Conservation (phyloP, 2,113 vertebrate species). For the Rhabdornis inornatus region DNA sequence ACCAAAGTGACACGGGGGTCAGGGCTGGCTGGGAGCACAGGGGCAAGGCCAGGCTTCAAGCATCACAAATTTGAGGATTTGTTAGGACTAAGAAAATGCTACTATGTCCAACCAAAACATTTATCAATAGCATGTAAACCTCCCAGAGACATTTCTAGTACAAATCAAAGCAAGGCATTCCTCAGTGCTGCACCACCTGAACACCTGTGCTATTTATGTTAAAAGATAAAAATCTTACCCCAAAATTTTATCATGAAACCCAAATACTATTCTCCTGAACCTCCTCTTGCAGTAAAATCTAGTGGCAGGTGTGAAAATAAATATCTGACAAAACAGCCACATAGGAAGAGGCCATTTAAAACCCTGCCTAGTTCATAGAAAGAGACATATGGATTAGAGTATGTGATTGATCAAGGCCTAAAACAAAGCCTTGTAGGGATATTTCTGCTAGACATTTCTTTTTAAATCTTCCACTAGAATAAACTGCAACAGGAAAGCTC, state of each 20-base stretch:
- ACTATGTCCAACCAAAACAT: not conserved
- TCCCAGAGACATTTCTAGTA: not conserved
- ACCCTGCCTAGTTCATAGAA: not conserved
- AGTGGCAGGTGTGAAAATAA: not conserved
- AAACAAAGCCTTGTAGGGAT: not conserved
- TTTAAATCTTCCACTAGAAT: not conserved
- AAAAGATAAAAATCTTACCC: not conserved
- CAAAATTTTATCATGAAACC: not conserved
- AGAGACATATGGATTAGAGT: not conserved
- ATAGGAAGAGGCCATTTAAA: not conserved
- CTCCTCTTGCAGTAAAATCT: not conserved
- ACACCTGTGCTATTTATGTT: not conserved
- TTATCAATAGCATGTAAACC: not conserved
- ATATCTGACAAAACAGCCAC: not conserved
- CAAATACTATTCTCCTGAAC: not conserved
- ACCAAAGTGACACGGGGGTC: accelerated
- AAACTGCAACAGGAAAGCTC: not conserved
- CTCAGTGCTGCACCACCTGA: not conserved
- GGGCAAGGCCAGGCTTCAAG: not conserved
- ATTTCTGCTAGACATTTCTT: not conserved
- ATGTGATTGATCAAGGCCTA: not conserved
- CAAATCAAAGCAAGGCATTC: not conserved
- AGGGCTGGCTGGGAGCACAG: not conserved
- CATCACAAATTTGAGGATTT: not conserved
- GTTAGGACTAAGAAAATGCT: not conserved